phyloP scores from a whole-genome alignment of 2,888 invertebrate species.

The Griposia aprilina region DNA sequence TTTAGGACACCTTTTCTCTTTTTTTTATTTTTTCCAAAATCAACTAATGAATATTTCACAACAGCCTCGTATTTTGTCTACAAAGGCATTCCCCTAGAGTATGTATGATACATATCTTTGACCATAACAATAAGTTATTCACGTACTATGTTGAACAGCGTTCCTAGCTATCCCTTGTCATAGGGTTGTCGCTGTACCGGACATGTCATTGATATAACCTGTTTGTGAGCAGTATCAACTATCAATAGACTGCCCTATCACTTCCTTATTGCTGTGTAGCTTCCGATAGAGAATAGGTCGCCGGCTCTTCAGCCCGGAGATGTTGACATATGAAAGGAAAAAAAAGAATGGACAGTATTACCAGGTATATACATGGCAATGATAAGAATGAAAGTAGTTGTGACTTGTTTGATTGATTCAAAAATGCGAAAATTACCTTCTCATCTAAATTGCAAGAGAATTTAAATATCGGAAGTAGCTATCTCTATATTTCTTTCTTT shows the following conservation, averaged over 20 bases:
- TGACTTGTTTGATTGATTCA: background rate
- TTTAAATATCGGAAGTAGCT: background rate
- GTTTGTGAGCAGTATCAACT: constrained; percentile 17
- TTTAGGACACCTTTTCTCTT: background rate
- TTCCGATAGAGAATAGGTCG: background rate
- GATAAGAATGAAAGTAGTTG: background rate
- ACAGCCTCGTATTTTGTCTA: background rate
- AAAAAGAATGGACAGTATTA: background rate
- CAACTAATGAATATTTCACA: background rate
- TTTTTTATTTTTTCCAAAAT: background rate
- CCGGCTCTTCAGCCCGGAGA: background rate
- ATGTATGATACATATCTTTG: constrained; percentile 22
- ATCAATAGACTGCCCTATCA: constrained; percentile 15
- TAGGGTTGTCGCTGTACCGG: constrained; percentile 47
- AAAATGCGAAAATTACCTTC: background rate
- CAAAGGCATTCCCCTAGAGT: background rate
- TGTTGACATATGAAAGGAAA: background rate
- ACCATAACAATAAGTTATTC: constrained; percentile 56
- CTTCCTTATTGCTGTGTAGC: constrained; percentile 46
- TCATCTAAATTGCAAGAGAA: background rate
- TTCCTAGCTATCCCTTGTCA: constrained; percentile 44
- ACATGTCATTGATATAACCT: constrained; percentile 19
- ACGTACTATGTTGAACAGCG: constrained; percentile 47
- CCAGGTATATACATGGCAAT: background rate
- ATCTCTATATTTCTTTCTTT: too few species aligned